phyloP scores from a whole-genome alignment of 2,113 vertebrate genomes.

The Gymnogyps californianus region DNA sequence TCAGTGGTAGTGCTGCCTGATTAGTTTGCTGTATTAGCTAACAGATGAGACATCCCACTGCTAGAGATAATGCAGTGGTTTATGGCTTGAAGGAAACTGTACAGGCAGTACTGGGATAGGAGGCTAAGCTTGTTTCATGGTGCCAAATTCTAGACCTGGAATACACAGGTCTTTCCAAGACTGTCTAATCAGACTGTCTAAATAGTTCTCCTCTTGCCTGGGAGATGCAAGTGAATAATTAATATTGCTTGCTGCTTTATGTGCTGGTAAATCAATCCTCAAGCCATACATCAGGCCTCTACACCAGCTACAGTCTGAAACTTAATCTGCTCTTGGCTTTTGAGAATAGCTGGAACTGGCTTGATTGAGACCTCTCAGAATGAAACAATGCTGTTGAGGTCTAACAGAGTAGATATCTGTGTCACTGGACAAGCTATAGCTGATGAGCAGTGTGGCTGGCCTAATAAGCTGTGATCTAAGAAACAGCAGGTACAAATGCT shows the following conservation, averaged over 20 bases:
- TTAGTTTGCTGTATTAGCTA: neutral
- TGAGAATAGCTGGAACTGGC: neutral
- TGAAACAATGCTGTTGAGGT: neutral
- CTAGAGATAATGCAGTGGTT: neutral
- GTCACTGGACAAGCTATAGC: neutral
- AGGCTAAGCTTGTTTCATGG: neutral
- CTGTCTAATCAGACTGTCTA: neutral
- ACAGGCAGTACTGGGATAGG: neutral
- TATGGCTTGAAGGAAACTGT: neutral
- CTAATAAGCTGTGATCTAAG: neutral
- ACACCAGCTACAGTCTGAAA: conserved; percentile 1
- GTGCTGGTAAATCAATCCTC: conserved; percentile 12
- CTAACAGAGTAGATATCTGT: neutral
- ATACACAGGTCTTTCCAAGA: neutral
- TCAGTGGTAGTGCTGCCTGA: neutral
- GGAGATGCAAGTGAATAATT: conserved; percentile 49
- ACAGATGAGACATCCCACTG: neutral
- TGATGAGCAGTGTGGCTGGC: neutral
- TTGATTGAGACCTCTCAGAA: neutral
- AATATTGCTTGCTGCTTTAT: neutral
- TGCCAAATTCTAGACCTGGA: neutral
- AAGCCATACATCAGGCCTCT: neutral
- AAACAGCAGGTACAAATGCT: neutral
- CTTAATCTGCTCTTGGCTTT: neutral
- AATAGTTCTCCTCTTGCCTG: neutral